phyloP scores from a whole-genome alignment of 2,113 vertebrate species.

The Scomber scombrus region DNA sequence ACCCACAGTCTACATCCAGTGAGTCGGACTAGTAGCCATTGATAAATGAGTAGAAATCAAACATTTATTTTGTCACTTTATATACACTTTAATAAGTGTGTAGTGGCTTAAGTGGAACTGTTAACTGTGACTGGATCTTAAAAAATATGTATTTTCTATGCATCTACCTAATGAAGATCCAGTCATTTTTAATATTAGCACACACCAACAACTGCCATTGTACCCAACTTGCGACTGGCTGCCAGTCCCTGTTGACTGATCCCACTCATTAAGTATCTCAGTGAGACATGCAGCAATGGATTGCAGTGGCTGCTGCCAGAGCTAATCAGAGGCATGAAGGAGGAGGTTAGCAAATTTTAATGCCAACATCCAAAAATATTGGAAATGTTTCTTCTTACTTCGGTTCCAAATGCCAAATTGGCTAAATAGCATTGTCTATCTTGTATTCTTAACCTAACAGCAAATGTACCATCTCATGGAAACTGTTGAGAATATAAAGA shows the following conservation, averaged over 20 bases:
- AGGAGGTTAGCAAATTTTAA: slow-evolving; percentile 37
- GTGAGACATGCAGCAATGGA: slow-evolving; percentile 42
- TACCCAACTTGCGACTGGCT: slow-evolving; percentile 27
- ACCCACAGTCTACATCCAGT: no score
- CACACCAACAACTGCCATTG: slow-evolving; percentile 22
- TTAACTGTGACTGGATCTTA: no score
- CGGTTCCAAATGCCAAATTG: slow-evolving; percentile 26
- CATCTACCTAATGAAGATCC: no score
- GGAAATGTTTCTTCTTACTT: slow-evolving; percentile 18
- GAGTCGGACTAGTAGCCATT: no score
- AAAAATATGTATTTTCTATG: no score
- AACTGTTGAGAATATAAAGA: neutral
- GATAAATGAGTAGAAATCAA: no score
- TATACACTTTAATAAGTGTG: no score
- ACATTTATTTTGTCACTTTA: no score
- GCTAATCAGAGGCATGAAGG: slow-evolving; percentile 58
- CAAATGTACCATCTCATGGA: neutral
- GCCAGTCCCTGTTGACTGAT: slow-evolving; percentile 57
- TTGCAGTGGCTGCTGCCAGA: slow-evolving; percentile 45
- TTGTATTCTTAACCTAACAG: neutral
- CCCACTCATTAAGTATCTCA: slow-evolving; percentile 58
- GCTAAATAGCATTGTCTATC: slow-evolving; percentile 7
- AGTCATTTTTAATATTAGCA: neutral
- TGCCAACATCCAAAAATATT: slow-evolving; percentile 49
- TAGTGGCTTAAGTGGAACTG: no score